phyloP scores from a whole-genome alignment of 2,113 vertebrate genomes.

The Glaucomys volans region DNA sequence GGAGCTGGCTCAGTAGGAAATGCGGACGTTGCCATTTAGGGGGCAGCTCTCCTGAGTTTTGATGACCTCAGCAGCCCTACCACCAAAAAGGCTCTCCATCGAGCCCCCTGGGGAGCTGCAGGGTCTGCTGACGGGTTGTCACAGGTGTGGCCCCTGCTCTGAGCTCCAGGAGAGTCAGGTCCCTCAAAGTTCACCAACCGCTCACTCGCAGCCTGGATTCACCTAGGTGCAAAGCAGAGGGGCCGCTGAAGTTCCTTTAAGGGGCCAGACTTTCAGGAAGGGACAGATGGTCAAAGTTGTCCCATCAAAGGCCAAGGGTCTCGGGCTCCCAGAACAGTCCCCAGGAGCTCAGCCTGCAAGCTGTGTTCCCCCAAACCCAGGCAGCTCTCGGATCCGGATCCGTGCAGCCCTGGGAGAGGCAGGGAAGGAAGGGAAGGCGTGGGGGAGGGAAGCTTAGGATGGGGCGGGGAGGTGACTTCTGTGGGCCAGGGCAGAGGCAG shows the following conservation, averaged over 20 bases:
- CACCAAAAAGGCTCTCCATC: not conserved
- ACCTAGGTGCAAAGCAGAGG: not conserved
- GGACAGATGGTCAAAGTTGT: not conserved
- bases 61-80: not conserved
- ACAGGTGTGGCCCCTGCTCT: not conserved
- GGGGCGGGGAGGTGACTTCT: fast-evolving
- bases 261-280: not conserved
- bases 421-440: fast-evolving
- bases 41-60: not conserved
- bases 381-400: not conserved
- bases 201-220: not conserved
- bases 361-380: not conserved
- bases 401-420: too few relatives aligned
- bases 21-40: too few relatives aligned
- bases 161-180: not conserved
- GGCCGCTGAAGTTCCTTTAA: too few relatives aligned
- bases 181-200: not conserved
- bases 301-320: not conserved
- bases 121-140: too few relatives aligned
- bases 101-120: not conserved
- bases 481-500: not conserved
- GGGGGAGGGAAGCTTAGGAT: fast-evolving
- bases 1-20: not conserved
- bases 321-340: not conserved
- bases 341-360: not conserved